phyloP scores from a whole-genome alignment of 2,888 invertebrate species.

The Chelonus formosanus region DNA sequence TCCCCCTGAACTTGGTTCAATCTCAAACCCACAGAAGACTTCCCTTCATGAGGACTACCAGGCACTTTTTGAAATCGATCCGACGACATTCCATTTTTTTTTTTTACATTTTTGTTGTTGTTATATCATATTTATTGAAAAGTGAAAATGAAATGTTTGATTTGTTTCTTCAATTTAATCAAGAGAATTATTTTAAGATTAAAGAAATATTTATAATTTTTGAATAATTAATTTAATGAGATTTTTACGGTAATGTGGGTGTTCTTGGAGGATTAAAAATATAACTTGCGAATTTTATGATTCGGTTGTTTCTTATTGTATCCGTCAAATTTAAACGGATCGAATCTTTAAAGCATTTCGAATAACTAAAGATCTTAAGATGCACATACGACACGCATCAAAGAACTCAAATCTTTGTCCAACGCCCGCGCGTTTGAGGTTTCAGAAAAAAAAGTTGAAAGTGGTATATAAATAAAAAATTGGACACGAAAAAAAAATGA shows the following conservation, averaged over 20 bases:
- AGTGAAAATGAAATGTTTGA: no score
- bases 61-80: conserved; percentile 42
- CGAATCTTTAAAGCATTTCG: conserved; percentile 26
- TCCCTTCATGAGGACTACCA: conserved; percentile 35
- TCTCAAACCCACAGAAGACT: conserved; percentile 10
- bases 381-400: background rate
- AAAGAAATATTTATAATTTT: background rate
- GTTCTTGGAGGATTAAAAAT: conserved; percentile 9
- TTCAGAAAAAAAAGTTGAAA: conserved; percentile 2
- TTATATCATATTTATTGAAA: background rate
- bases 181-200: background rate
- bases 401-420: conserved; percentile 12
- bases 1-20: conserved; percentile 1
- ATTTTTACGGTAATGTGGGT: conserved; percentile 3
- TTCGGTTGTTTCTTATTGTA: conserved; percentile 11
- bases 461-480: conserved; percentile 15
- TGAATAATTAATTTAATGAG: background rate
- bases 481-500: conserved; percentile 7
- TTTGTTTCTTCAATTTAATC: no score
- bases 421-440: conserved; percentile 19
- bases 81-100: conserved; percentile 28
- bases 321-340: conserved; percentile 26
- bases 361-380: conserved; percentile 28
- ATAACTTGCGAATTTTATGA: background rate
- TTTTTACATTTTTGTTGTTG: conserved; percentile 1